These are phyloP conservation scores for Parambassis ranga DNA, from an alignment of 2,797 vertebrate species.

Conservation along the genomic window DNA sequence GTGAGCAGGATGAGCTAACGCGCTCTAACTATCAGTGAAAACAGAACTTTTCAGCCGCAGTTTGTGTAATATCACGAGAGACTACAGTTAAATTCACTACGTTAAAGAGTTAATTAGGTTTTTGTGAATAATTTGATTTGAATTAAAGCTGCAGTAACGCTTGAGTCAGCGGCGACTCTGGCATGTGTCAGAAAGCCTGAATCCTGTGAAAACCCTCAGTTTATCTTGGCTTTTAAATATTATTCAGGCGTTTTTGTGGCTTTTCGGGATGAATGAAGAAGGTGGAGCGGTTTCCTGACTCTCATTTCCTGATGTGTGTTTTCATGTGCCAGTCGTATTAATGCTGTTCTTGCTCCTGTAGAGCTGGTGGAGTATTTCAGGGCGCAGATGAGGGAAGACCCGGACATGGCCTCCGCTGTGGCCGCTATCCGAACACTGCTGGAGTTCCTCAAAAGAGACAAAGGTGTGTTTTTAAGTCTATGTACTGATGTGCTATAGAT, in stretches of 20 bases:
- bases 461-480: conserved; percentile 84
- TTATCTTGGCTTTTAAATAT: not conserved
- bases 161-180: not conserved
- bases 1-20: not conserved
- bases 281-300: conserved; percentile 37
- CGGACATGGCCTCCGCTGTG: conserved; percentile 95
- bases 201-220: not conserved
- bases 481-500: no score
- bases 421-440: conserved; percentile 92
- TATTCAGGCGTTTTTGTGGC: not conserved
- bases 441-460: conserved; percentile 91
- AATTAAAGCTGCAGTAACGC: not conserved
- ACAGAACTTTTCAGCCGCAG: not conserved
- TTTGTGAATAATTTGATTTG: not conserved
- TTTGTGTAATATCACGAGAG: no score
- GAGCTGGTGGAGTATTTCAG: conserved; percentile 92
- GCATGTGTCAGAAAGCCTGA: not conserved
- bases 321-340: not conserved
- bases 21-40: not conserved
- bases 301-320: no score
- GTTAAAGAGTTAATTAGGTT: not conserved
- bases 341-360: conserved; percentile 33
- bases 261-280: conserved; percentile 72
- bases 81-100: no score
- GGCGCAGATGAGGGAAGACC: conserved; percentile 87